Base-by-base conservation (phyloP, 1,140 invertebrate species). In the Temnothorax longispinosus region DNA sequence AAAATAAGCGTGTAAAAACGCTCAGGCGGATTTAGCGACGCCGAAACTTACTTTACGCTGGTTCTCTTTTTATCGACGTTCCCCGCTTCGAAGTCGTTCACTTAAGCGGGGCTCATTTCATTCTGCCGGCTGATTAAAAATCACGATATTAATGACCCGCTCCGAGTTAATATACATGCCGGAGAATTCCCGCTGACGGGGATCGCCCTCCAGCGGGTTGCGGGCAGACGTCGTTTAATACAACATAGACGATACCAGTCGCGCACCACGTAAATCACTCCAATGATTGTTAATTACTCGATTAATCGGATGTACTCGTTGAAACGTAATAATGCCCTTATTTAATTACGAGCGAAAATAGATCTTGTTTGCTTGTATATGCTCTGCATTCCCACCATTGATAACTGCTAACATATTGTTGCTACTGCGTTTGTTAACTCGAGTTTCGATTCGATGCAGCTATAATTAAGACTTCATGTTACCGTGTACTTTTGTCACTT, bases 121-220 rank as follows among this genome's bases (percentile, higher is more conserved):
- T 50, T 74, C 67, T 65, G 18, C 64, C 52, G 62, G 76, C 76
- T 81, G 85, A 86, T 86, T 86, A 60, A 86, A 86, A 86, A 86
- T 80, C 85, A 62, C 84, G 84, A 86, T 86, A 86, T 86, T 86
- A 86, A 86, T 86, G 75, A 80, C 64, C 75, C 50, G 85, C 64
- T 67, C 50, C 27, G 50, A 69, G 76, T 69, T 86, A 86, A 86
- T 80, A 80, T 69, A 81, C 85, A 81, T 60, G 54, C 76, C 50
- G 75, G 62, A 78, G 85, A 86, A 86, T 86, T 86, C 85, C 44
- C 62, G 76, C 64, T 80, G 85, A 86, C 64, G 85, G 62, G 52
- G 54, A 84, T 75, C 80, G 69, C 80, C 69, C 80, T 60, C 54
- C 41, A 84, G 54, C 69, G 80, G 32, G 54, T 84, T 84, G 69